phyloP scores from a whole-genome alignment of 2,888 invertebrate genomes.

The Odontocolon sp. region DNA sequence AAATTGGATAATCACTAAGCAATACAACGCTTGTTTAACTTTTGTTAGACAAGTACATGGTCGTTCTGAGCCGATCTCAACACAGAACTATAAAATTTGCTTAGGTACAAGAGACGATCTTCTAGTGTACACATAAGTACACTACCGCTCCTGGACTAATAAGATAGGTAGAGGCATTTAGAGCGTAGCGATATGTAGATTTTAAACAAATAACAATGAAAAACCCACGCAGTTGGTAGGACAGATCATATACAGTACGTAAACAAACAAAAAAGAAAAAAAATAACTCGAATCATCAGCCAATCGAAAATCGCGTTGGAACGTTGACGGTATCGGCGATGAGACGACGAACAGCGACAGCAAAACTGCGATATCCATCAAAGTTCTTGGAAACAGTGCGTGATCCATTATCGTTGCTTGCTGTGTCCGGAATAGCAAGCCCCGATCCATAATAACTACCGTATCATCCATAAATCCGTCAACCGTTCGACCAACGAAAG shows the following conservation, averaged over 20 bases:
- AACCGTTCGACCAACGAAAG: slow-evolving; percentile 49
- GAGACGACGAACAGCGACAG: not conserved
- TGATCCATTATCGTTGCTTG: slow-evolving; percentile 61
- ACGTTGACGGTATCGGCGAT: not conserved
- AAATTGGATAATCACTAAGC: no score
- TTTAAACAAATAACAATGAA: no score
- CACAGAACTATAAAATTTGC: no score
- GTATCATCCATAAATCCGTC: slow-evolving; percentile 58
- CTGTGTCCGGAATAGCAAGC: slow-evolving; percentile 21
- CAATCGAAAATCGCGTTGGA: not conserved
- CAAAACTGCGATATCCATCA: slow-evolving; percentile 59
- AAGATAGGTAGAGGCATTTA: no score
- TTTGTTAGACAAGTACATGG: no score
- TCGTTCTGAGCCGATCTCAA: no score
- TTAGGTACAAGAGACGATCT: no score
- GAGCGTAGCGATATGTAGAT: no score
- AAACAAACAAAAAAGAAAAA: not conserved
- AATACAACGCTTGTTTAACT: no score
- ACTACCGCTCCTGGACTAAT: no score
- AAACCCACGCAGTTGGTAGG: no score
- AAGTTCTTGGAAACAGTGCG: slow-evolving; percentile 62
- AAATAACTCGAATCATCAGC: not conserved
- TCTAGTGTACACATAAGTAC: no score
- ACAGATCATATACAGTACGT: not conserved
- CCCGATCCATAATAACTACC: slow-evolving; percentile 57